Base-by-base conservation (phyloP, 2,888 invertebrate species). In the Kuschelorhynchus macadamiae region DNA sequence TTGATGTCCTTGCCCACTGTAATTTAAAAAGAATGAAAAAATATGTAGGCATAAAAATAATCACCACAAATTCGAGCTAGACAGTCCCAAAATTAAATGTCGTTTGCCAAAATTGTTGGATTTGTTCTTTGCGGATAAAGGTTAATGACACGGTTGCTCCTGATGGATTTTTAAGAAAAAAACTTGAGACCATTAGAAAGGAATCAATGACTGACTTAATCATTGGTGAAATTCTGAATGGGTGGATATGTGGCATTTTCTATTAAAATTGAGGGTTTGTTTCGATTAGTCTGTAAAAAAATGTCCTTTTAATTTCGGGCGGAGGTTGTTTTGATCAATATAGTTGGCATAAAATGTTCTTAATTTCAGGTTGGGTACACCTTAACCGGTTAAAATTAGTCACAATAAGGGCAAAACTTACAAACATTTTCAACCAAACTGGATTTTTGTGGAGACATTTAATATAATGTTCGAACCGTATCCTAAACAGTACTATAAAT, bases 31-130 rank as follows among this genome's bases (percentile, higher is more conserved):
- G 46, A 36, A 33, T 32, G 50, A 36, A 59, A 44, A 57, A 49
- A 63, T 17, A 39, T 36, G 11, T 16, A 30, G 50, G 39, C 41
- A 50, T 50, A 60, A 60, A 59, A 57, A 17, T 65, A 49, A 41
- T 65, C 21, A 41, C 21, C 47, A n/a, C 3, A 55, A 47, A 30
- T 67, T 46, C 50, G 16, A 42, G 59, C 62, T 65, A 70, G 62
- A 57, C 60, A 21, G 55, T 68, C 55, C 49, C 52, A 65, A 68
- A 67, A 71, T 71, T 71, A 71, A 71, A 71, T 74, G 76, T 75
- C 73, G 71, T 76, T 76, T 69, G 63, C 59, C 42, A 49, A 68
- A 68, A 68, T 67, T 62, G 46, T 42, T 50, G 49, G 50, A 60
- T 60, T 60, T 49, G 60, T 42, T 49, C 57, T 39, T 44, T 62